Evolutionary conservation across 2,888 invertebrate genomes (phyloP), one percentile per base, ranked within the genome.

Genomic region (Sympetrum striolatum): DNA sequence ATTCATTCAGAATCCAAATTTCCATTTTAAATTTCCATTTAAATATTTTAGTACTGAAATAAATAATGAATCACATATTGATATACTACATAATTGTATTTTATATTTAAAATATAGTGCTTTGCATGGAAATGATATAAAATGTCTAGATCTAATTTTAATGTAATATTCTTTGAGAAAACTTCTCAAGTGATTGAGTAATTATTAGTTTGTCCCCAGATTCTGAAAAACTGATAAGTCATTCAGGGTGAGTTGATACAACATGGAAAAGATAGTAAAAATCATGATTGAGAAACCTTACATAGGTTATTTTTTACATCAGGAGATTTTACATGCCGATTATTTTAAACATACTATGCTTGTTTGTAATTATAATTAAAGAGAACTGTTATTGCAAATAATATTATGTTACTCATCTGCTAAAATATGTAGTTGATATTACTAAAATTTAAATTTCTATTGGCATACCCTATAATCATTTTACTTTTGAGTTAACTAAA

Each of bases 91-190:
- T 86, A 86, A 60, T 60, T 86, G 22, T 86, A 86, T 37, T 37
- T 86, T n/a, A 86, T 53, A 60, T 37, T 86, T 82, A 86, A 64
- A 35, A 60, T 37, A 86, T 86, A 86, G 60, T 86, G 86, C 86
- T 86, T 86, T 86, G 86, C 86, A 86, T 86, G 86, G n/a, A 86
- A 86, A 58, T 35, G 86, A 86, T 37, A 82, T 82, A 86, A 86
- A 86, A 60, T 86, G 60, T 64, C 37, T 86, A 86, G 86, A 60
- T 86, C 15, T 86, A 86, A 86, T 37, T 86, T 60, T 86, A 12
- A 86, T 64, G 53, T 86, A 15, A 60, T 64, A 37, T 86, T 22
- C 37, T 14, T 60, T 86, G 39, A 86, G 86, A 60, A 60, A 64
- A 64, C 35, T 60, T 60, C 86, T 86, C 86, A 37, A n/a, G 86